phyloP scores from a whole-genome alignment of 2,888 invertebrate species.

The Campaea margaritaria region DNA sequence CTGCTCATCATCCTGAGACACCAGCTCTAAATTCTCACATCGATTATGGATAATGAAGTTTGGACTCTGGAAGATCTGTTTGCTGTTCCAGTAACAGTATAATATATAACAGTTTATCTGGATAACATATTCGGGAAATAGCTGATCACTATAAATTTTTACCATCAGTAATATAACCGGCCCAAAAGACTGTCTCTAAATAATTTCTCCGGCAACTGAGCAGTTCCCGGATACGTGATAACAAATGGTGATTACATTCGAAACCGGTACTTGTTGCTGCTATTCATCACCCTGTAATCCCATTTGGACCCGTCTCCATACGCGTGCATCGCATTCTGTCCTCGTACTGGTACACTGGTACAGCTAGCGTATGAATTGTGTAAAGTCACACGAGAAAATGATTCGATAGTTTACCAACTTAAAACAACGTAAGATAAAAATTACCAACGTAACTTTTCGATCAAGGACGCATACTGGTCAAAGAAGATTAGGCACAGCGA shows the following conservation, averaged over 20 bases:
- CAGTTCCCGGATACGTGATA: constrained; percentile 29
- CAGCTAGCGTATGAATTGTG: constrained; percentile 8
- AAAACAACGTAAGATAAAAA: background rate
- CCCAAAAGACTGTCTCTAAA: background rate
- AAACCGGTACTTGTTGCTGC: constrained; percentile 33
- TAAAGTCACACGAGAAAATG: background rate
- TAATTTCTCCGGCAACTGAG: background rate
- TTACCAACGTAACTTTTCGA: no score
- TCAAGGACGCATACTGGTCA: no score
- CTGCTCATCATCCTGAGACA: no score
- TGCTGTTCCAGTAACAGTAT: no score
- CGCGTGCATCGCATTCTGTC: constrained; percentile 15
- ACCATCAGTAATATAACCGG: no score
- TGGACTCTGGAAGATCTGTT: no score
- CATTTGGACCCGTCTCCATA: constrained; percentile 28
- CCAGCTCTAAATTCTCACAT: no score
- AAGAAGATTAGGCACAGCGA: no score
- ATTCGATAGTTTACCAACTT: background rate
- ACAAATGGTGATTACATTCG: constrained; percentile 33
- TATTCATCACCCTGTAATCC: constrained; percentile 31
- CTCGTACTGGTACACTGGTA: constrained; percentile 5
- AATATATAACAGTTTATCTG: no score
- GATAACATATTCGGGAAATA: no score
- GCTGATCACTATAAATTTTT: no score
- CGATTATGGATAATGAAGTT: no score